A percentile compares a stretch with the other conserved stretches of the same genome.
Conservation (phyloP, 2,797 vertebrate species). For the Vespertilio murinus region DNA sequence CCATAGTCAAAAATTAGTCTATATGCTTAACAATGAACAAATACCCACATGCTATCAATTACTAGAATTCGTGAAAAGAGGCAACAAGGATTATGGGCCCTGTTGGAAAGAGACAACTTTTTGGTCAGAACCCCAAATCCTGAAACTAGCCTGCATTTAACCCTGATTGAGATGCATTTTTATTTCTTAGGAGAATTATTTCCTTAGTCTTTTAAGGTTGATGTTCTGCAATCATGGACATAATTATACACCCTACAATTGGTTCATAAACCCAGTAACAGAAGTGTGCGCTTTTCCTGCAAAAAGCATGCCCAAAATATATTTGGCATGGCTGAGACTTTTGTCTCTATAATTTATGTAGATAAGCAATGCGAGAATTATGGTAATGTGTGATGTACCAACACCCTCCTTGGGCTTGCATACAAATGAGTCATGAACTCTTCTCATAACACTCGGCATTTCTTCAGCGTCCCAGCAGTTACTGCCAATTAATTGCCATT, state of each 20-base stretch:
- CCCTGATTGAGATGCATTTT: not conserved
- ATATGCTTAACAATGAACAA: not conserved
- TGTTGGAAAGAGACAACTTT: not conserved
- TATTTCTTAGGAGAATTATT: not conserved
- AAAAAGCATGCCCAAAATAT: not conserved
- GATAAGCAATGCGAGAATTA: not conserved
- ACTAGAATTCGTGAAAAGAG: not conserved
- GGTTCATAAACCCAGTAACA: not conserved
- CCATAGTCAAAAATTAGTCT: not conserved
- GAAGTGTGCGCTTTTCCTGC: not conserved
- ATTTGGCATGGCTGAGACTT: not conserved
- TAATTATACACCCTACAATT: not conserved
- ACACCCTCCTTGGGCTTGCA: not conserved
- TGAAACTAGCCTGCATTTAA: not conserved
- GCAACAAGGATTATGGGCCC: not conserved
- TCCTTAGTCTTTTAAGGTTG: not conserved
- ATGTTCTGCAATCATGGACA: not conserved
- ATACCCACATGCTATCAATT: not conserved
- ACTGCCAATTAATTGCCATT: not conserved
- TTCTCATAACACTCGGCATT: not conserved
- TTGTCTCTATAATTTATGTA: not conserved
- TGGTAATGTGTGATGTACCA: not conserved
- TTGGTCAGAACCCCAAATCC: not conserved
- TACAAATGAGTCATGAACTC: not conserved
- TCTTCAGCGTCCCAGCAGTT: not conserved